Base-by-base conservation (phyloP, 2,797 vertebrate species). In the Lagorchestes hirsutus region DNA sequence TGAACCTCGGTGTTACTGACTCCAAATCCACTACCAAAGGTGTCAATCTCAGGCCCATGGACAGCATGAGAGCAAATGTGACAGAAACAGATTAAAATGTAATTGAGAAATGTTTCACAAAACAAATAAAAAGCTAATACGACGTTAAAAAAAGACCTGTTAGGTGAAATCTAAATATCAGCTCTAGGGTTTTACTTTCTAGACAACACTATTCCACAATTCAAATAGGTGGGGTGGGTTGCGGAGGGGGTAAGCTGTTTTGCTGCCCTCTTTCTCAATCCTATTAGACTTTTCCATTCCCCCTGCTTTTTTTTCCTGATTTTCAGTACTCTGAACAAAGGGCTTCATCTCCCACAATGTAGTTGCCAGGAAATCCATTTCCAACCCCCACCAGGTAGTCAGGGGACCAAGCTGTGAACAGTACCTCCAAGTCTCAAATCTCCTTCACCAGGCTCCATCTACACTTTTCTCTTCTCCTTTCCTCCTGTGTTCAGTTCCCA, bases 381-480 rank as follows among this genome's bases (percentile, higher is more conserved):
- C 74, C 40, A 46, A 46, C 3, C 22, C 40, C 74, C 2, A 27
- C n/a, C 18, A 27, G 74, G 74, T 87, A 87, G 74, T 24, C 9
- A 11, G 40, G 74, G 24, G 40, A 46, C 74, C 22, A 50, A 82
- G 18, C 67, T 67, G 14, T 67, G 62, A n/a, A 67, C 40, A n/a
- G 62, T n/a, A 67, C 34, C 34, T 67, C 34, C 22, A 40, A 46
- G 22, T 27, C 74, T 24, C 40, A 46, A 46, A 22, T 82, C 22
- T 40, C 22, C 22, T 0, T 54, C 0, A 24, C 31, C 10, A 28
- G 55, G 34, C 27, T 0, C 0, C 93, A 59, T 1, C 40, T 87
- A 87, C 40, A 87, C 40, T 87, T 24, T 22, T 87, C 40, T 46
- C 40, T 87, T 28, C 40, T 40, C 22, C 11, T 91, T 54, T 31